phyloP scores from a whole-genome alignment of 2,113 vertebrate species.

The Tylochromis polylepis region DNA sequence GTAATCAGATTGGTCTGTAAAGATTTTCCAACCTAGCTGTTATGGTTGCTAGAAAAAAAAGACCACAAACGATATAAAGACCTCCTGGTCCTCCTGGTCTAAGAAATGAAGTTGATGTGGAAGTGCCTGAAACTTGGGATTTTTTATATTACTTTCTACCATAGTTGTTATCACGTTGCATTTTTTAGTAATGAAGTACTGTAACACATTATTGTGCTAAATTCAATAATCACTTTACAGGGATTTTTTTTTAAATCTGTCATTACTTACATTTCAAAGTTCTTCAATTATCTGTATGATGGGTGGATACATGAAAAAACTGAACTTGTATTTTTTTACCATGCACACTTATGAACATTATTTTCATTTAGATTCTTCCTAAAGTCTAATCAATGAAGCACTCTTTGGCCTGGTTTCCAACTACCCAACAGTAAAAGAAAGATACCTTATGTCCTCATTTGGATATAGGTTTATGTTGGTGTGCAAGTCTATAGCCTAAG shows the following conservation, averaged over 20 bases:
- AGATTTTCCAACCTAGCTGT: not conserved
- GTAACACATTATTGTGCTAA: no score
- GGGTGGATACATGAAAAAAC: no score
- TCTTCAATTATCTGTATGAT: no score
- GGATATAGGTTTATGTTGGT: not conserved
- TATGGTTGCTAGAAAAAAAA: not conserved
- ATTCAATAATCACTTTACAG: no score
- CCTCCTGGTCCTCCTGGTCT: not conserved
- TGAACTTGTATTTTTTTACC: no score
- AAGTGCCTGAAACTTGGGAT: not conserved
- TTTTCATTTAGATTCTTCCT: not conserved
- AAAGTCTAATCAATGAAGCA: not conserved
- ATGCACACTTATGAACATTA: no score
- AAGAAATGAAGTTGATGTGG: not conserved
- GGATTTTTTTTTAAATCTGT: not conserved
- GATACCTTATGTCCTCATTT: not conserved
- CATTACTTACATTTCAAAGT: not conserved
- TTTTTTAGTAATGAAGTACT: not conserved
- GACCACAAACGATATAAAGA: no score
- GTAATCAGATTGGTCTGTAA: not conserved
- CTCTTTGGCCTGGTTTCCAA: not conserved
- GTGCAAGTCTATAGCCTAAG: not conserved
- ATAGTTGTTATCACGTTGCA: not conserved
- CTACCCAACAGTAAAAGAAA: not conserved
- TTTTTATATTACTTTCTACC: not conserved